phyloP scores from a whole-genome alignment of 2,888 invertebrate species.

The Erynnis tages region DNA sequence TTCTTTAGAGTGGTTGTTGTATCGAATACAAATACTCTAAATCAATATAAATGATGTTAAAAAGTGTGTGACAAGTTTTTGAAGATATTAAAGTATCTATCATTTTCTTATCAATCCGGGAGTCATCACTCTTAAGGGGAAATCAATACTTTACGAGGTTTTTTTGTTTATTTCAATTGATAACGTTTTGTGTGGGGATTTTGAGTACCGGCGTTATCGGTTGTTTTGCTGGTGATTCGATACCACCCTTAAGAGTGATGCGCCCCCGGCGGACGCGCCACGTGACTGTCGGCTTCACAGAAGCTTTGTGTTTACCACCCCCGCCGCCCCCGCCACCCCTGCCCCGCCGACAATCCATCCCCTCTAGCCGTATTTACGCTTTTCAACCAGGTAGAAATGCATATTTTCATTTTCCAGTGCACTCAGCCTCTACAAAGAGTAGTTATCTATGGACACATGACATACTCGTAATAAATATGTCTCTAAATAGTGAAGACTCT shows the following conservation, averaged over 20 bases:
- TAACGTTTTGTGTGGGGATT: neutral
- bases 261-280: conserved; percentile 78
- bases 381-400: conserved; percentile 32
- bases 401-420: neutral
- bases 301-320: conserved; percentile 73
- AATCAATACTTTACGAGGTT: conserved; percentile 1
- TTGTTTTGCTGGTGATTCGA: conserved; percentile 37
- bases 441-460: no score
- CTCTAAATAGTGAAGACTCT: no score
- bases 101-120: conserved; percentile 43
- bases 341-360: conserved; percentile 40
- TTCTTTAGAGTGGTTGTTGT: conserved; percentile 77
- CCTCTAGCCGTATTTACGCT: conserved; percentile 38
- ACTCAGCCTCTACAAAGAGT: no score
- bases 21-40: conserved; percentile 69
- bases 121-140: conserved; percentile 70
- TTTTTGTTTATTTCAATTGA: neutral
- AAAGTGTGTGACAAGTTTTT: conserved; percentile 42
- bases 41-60: conserved; percentile 51
- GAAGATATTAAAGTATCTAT: conserved; percentile 27
- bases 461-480: no score
- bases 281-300: conserved; percentile 72
- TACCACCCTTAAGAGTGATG: conserved; percentile 75
- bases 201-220: conserved; percentile 30
- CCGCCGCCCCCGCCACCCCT: conserved; percentile 41